phyloP scores from a whole-genome alignment of 2,888 invertebrate genomes.

The Machimus atricapillus region DNA sequence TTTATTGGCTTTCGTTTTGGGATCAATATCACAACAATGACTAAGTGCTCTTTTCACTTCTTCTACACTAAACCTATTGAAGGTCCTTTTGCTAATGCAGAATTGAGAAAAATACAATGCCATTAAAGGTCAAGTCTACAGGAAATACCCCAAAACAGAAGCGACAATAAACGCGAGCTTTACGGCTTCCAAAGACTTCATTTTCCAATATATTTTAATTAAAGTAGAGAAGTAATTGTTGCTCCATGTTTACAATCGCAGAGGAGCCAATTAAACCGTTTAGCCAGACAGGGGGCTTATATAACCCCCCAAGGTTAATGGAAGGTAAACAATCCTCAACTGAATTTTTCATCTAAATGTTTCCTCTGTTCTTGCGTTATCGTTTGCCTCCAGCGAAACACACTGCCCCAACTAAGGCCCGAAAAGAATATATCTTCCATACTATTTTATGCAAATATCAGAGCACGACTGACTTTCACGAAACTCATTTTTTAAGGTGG shows the following conservation, averaged over 20 bases:
- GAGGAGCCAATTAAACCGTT: not conserved
- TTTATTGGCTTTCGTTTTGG: not conserved
- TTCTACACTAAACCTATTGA: not conserved
- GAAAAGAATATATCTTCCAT: not conserved
- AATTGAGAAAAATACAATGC: not conserved
- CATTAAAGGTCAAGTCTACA: not conserved
- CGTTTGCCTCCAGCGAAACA: not conserved
- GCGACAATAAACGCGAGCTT: not conserved
- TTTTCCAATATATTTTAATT: not conserved
- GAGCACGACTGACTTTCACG: not conserved
- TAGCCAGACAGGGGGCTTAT: not conserved
- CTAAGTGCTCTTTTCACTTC: not conserved
- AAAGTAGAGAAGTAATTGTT: not conserved
- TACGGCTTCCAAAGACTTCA: not conserved
- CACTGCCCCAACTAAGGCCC: not conserved
- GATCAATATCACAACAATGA: not conserved
- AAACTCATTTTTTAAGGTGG: not conserved
- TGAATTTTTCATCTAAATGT: not conserved
- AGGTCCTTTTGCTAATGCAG: not conserved
- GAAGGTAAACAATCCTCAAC: not conserved
- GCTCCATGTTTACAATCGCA: not conserved
- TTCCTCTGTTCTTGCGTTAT: not conserved
- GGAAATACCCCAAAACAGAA: not conserved
- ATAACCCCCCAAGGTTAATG: conserved; percentile 15
- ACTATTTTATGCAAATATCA: not conserved